Evolutionary conservation across 2,888 invertebrate genomes (phyloP).

Genomic region (Drepanosiphum platanoidis): DNA sequence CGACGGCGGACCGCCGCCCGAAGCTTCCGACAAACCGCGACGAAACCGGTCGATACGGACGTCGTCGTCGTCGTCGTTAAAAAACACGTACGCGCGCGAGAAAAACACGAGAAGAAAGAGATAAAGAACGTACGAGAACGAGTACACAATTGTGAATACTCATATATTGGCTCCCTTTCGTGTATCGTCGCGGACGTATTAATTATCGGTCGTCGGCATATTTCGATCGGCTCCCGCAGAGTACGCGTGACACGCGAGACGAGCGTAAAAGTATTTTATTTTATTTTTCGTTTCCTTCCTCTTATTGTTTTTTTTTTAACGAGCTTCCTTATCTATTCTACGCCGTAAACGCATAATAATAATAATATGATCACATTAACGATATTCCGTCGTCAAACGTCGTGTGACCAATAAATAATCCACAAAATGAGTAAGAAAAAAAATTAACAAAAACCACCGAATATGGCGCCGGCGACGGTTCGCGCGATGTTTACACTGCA

Average conservation of each 20-base stretch:
- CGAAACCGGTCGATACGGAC: slow-evolving; percentile 37
- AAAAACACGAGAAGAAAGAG: background rate
- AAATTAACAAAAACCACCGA: too few relatives aligned
- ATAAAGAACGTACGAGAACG: background rate
- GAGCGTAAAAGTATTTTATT: background rate
- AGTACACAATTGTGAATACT: background rate
- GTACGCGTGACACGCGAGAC: background rate
- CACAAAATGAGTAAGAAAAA: too few relatives aligned
- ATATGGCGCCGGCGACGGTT: too few relatives aligned
- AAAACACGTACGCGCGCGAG: background rate
- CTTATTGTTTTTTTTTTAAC: background rate
- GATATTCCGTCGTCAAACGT: too few relatives aligned
- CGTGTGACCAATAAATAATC: too few relatives aligned
- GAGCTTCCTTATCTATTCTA: background rate
- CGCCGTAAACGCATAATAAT: too few relatives aligned
- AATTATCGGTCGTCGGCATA: slow-evolving; percentile 11
- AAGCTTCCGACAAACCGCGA: background rate
- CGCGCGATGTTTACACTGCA: too few relatives aligned
- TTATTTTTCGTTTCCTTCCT: too few relatives aligned
- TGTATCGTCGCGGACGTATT: slow-evolving; percentile 3
- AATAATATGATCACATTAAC: too few relatives aligned
- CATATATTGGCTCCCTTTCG: background rate
- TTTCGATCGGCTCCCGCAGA: background rate
- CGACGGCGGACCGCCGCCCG: background rate
- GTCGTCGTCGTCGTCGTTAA: too few relatives aligned